phyloP scores from a whole-genome alignment of 1,140 invertebrate genomes.

The Nasonia giraulti region DNA sequence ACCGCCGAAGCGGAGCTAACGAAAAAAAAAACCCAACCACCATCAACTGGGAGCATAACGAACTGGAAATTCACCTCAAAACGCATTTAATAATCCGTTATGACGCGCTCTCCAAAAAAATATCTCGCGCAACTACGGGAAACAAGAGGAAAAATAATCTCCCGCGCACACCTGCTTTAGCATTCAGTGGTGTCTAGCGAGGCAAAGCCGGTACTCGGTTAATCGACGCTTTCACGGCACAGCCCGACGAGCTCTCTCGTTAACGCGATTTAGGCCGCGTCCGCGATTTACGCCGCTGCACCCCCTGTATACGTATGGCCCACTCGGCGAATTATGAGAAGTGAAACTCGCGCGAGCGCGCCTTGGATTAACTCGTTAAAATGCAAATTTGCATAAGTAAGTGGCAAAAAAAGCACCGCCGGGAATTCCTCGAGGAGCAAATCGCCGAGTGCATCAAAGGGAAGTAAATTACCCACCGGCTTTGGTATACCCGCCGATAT shows the following conservation, averaged over 20 bases:
- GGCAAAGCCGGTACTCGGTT: background rate
- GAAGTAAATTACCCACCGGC: slow-evolving; percentile 28
- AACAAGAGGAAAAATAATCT: background rate
- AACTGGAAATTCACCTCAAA: background rate
- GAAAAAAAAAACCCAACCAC: no score
- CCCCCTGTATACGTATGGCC: background rate
- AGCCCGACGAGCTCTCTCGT: background rate
- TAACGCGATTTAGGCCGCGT: slow-evolving; percentile 44
- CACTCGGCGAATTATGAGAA: slow-evolving; percentile 43
- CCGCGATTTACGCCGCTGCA: no score
- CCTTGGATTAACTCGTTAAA: slow-evolving; percentile 49
- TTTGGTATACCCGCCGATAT: no score
- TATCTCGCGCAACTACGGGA: background rate
- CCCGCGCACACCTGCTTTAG: background rate
- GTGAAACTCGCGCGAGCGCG: slow-evolving; percentile 26
- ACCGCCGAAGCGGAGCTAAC: no score
- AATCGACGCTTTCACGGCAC: slow-evolving; percentile 2
- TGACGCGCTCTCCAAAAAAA: background rate
- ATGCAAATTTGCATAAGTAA: slow-evolving; percentile 35
- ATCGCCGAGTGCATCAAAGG: slow-evolving; percentile 47
- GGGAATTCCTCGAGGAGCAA: background rate
- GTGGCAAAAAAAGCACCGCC: slow-evolving; percentile 7
- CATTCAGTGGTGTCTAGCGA: background rate
- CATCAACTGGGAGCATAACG: background rate
- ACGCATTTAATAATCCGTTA: background rate